Base-by-base conservation (phyloP, 2,113 vertebrate genomes). In the Hymenochirus boettgeri region DNA sequence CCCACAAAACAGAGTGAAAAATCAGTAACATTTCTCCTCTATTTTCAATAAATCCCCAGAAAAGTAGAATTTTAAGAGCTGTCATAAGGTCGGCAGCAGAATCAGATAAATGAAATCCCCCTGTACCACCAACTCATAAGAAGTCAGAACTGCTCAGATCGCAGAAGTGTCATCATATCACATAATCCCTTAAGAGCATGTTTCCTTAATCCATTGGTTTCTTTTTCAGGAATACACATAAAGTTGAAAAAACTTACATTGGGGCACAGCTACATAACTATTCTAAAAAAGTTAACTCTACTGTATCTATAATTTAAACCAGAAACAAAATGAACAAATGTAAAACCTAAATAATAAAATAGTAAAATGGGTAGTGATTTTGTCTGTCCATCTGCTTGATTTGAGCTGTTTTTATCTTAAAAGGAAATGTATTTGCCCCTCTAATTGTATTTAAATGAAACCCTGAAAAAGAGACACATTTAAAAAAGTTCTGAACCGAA, bases 171-270 rank as follows among this genome's bases (percentile, higher is more conserved):
- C 54, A 57, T 35, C 29, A 35, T 29, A 57, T 57, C 54, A 35
- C 29, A 35, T 57, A 57, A 57, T 57, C 54, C 54, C 54, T 35
- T 35, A 21, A 35, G 31, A 35, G 54, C 37, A 57, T 21, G 29
- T 57, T 35, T 31, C 52, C 52, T 21, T 57, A 57, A 57, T 37
- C 54, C 29, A 1, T 31, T 22, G 5, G 19, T 35, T 29, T 56
- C 18, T n/a, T 35, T 35, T 57, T 37, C 31, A 57, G 33, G 29
- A 57, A 57, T 57, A 37, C 54, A 57, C 37, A 35, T 27, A 21
- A 57, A 23, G 27, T 18, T 31, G 25, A 55, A 19, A 31, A 17
- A 31, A 27, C 52, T 29, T 26, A 26, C 52, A 31, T 31, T 55
- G 27, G 25, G 25, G 19, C 15, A 55, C 27, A 11, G 33, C 33